A percentile compares a stretch with the other conserved stretches of the same genome.
These are phyloP conservation scores for Myotis daubentonii DNA, from an alignment of 2,797 vertebrate genomes.

Conservation along the genomic window DNA sequence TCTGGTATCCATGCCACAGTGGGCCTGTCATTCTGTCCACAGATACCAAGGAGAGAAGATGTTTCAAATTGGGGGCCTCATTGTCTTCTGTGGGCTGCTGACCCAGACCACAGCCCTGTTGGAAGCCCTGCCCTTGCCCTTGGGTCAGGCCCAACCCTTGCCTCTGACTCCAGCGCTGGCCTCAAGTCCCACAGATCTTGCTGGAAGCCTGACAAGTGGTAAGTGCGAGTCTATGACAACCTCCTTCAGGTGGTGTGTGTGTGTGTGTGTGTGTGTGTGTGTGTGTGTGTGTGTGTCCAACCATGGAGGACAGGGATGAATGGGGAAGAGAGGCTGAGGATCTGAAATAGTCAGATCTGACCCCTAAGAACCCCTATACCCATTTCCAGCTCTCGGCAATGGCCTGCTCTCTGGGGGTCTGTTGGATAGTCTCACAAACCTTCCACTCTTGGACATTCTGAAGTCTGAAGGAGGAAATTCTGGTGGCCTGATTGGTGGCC, in stretches of 20 bases:
- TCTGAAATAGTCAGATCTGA: not conserved
- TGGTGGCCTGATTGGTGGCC: not conserved
- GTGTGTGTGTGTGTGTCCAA: not conserved
- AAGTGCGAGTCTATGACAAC: slow-evolving; percentile 33
- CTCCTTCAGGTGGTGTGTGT: not conserved
- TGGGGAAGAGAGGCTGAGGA: not conserved
- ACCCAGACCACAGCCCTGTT: slow-evolving; percentile 28
- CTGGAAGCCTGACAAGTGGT: slow-evolving; percentile 52
- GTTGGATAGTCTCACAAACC: not conserved
- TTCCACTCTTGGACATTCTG: slow-evolving; percentile 43
- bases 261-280: not conserved
- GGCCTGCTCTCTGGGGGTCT: slow-evolving; percentile 57
- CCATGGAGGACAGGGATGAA: not conserved
- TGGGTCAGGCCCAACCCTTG: fast-evolving
- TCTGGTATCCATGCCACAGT: not conserved
- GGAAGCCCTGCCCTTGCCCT: not conserved
- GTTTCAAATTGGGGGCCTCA: slow-evolving; percentile 1
- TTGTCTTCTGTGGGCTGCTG: slow-evolving; percentile 72
- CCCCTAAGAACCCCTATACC: not conserved
- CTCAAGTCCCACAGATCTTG: not conserved
- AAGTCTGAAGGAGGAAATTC: not conserved
- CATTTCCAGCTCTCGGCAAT: slow-evolving; percentile 49
- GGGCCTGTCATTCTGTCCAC: not conserved
- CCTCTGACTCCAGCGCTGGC: not conserved
- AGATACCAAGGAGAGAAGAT: slow-evolving; percentile 59